These are phyloP conservation scores for Himalopsyche kuldschensis DNA, from an alignment of 2,888 invertebrate species.

Conservation along the genomic window DNA sequence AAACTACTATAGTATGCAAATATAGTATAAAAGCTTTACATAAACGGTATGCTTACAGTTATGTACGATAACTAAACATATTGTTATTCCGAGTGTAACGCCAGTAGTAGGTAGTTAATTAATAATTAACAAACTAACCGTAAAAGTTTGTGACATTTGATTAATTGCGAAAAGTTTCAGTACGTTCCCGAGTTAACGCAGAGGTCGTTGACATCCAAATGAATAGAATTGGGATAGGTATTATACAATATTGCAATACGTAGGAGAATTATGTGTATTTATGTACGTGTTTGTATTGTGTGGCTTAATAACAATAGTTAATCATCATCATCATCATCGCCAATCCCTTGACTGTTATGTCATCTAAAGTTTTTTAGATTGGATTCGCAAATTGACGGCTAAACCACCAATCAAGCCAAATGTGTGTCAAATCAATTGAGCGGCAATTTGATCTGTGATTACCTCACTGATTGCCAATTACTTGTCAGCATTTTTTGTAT, in stretches of 20 bases:
- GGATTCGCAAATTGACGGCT: not conserved
- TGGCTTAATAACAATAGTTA: not conserved
- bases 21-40: too few relatives aligned
- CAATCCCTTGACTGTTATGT: not conserved
- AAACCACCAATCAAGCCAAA: not conserved
- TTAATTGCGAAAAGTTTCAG: not conserved
- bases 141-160: too few relatives aligned
- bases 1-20: too few relatives aligned
- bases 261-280: not conserved
- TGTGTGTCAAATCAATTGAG: not conserved
- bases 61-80: too few relatives aligned
- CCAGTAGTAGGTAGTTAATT: too few relatives aligned
- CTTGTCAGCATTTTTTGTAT: not conserved
- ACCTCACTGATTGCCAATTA: not conserved
- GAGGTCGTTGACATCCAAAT: not conserved
- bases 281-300: not conserved
- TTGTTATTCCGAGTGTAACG: too few relatives aligned
- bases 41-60: too few relatives aligned
- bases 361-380: not conserved
- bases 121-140: too few relatives aligned
- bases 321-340: not conserved
- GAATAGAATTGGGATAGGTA: not conserved
- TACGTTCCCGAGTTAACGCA: not conserved
- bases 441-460: not conserved
- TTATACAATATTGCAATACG: not conserved